Percentiles rank a stretch among this genome's conserved stretches.
phyloP scores from a whole-genome alignment of 2,888 invertebrate genomes.

The Ophion slaviceki region DNA sequence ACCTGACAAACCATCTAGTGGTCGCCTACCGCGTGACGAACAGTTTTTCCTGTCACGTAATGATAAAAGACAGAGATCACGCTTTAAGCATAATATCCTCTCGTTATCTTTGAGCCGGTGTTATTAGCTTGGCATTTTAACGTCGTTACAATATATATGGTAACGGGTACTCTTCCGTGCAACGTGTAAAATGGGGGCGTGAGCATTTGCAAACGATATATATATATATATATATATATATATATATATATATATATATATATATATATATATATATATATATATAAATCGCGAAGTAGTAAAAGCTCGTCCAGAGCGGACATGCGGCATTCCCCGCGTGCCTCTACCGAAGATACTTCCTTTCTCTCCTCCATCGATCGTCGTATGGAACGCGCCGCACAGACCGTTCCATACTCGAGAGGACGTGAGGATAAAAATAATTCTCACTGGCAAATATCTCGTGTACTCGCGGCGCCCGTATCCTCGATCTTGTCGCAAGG shows the following conservation, averaged over 20 bases:
- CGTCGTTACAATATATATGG: slow-evolving; percentile 56
- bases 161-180: slow-evolving; percentile 53
- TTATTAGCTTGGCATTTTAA: slow-evolving; percentile 76
- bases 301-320: slow-evolving; percentile 40
- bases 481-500: slow-evolving; percentile 30
- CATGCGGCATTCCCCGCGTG: slow-evolving; percentile 55
- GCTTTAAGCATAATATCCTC: slow-evolving; percentile 16
- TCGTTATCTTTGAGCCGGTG: slow-evolving; percentile 46
- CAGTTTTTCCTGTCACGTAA: neutral
- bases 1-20: neutral
- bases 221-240: neutral
- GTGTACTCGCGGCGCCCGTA: slow-evolving; percentile 43
- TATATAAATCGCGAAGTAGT: slow-evolving; percentile 35
- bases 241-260: neutral
- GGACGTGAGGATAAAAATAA: slow-evolving; percentile 38
- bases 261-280: neutral
- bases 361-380: slow-evolving; percentile 50
- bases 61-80: neutral
- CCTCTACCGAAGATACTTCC: slow-evolving; percentile 33
- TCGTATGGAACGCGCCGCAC: neutral
- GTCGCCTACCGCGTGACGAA: neutral
- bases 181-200: slow-evolving; percentile 50
- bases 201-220: slow-evolving; percentile 30
- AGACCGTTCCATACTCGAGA: slow-evolving; percentile 24
- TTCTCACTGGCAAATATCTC: slow-evolving; percentile 47